Base-by-base conservation (phyloP, 2,113 vertebrate genomes). In the Engystomops pustulosus region DNA sequence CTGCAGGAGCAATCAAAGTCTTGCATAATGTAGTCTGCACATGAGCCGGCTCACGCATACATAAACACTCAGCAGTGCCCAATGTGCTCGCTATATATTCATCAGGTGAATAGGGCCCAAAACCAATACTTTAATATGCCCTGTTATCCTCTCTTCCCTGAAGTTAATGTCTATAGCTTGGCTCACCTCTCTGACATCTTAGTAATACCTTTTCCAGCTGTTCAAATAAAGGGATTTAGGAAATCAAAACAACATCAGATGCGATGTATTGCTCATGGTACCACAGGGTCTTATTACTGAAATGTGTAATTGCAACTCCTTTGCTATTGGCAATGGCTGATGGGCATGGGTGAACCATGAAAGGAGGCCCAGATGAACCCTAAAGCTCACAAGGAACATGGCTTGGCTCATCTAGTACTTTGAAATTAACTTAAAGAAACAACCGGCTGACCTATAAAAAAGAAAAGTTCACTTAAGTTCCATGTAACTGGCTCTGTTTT, bases 1-100 rank as follows among this genome's bases (percentile, higher is more conserved):
- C 79, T 86, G 47, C 18, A 79, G 62, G 62, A 85, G 76, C 74
- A 79, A 79, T 79, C 75, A 70, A 69, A 58, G 74, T 45, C 34
- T 70, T 85, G 83, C 74, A 79, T 85, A 70, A 85, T 79, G 65
- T 30, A 85, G 62, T 79, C 74, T 70, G 75, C 75, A 85, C 83
- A 85, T 79, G 72, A 78, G 60, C 44, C 65, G 60, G 32, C 82
- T 76, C 81, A 78, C 60, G 15, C 51, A 82, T 62, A 85, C 55
- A 85, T 44, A 85, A 68, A 84, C 74, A 53, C 80, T 53, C 18
- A 25, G 30, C 38, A 18, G 55, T 69, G 32, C 74, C 74, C 62
- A 78, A n/a, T 70, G 65, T 41, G 49, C 67, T 53, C 36, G 30
- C 62, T 51, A 69, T 70, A 78, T 79, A 85, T 79, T 79, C 68